A percentile compares a stretch with the other conserved stretches of the same genome.
These are phyloP conservation scores for Halisarca cf. caerulea DNA, from an alignment of 37 sponge, comb jelly and placozoan species.

Conservation along the genomic window DNA sequence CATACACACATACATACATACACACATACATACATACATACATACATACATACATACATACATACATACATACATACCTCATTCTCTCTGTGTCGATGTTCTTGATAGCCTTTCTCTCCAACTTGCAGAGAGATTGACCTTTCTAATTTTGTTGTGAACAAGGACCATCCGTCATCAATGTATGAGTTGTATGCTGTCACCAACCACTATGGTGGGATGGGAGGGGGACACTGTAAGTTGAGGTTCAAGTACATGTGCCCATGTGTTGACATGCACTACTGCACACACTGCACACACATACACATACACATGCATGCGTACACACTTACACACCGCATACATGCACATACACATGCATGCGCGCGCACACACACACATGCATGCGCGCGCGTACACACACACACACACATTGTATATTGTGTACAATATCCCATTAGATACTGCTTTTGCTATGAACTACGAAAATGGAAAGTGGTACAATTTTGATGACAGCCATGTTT, in stretches of 20 bases:
- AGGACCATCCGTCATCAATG: conserved; percentile 41
- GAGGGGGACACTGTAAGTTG: conserved; percentile 95
- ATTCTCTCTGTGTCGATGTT: neutral
- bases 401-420: neutral
- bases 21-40: too few species aligned
- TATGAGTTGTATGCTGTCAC: conserved; percentile 93
- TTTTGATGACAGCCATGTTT: conserved; percentile 93
- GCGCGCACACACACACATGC: too few species aligned
- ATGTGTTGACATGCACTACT: neutral
- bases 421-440: conserved; percentile 52
- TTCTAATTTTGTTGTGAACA: conserved; percentile 20
- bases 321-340: neutral
- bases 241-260: neutral
- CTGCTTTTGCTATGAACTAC: conserved; percentile 83
- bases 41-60: too few species aligned
- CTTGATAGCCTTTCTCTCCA: too few species aligned
- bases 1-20: too few species aligned
- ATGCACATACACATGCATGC: too few species aligned
- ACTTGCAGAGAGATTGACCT: conserved; percentile 71
- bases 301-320: too few species aligned
- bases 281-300: neutral
- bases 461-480: conserved; percentile 84
- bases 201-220: conserved; percentile 97
- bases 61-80: neutral
- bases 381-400: too few species aligned